A percentile compares a stretch with the other conserved stretches of the same genome.
These are phyloP conservation scores for Catostomus latipinnis DNA, from an alignment of 2,797 vertebrate species.

Conservation along the genomic window DNA sequence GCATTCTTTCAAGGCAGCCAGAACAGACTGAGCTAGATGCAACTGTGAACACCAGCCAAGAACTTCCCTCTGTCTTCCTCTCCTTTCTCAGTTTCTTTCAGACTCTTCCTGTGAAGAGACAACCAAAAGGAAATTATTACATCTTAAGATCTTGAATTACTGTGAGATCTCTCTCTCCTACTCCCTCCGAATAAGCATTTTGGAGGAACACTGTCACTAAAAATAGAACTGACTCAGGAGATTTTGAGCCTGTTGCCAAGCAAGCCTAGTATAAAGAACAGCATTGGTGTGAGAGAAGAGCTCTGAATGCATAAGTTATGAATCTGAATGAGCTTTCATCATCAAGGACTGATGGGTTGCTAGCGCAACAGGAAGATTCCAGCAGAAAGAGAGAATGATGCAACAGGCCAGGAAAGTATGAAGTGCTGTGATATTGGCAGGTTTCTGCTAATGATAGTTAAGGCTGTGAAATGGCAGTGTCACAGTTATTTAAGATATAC, in stretches of 20 bases:
- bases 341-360: slow-evolving; percentile 1
- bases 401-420: slow-evolving; percentile 45
- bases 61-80: slow-evolving; percentile 3
- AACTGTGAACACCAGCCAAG: slow-evolving; percentile 31
- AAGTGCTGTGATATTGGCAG: slow-evolving; percentile 18
- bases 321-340: slow-evolving; percentile 31
- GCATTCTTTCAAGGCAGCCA: neutral
- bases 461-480: neutral
- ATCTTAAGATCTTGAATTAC: slow-evolving; percentile 41
- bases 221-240: slow-evolving; percentile 26
- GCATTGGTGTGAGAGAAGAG: neutral
- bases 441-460: neutral
- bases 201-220: slow-evolving; percentile 18
- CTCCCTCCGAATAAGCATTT: slow-evolving; percentile 18
- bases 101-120: neutral
- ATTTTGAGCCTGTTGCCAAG: slow-evolving; percentile 31
- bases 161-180: slow-evolving; percentile 9
- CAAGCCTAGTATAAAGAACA: slow-evolving; percentile 24
- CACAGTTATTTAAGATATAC: too few relatives aligned
- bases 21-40: slow-evolving; percentile 5
- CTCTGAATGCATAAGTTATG: neutral
- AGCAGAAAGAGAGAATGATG: slow-evolving; percentile 48
- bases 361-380: slow-evolving; percentile 20
- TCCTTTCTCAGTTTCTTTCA: too few relatives aligned
- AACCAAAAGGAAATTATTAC: slow-evolving; percentile 23